These are phyloP conservation scores for Simalia tracyae DNA, from an alignment of 2,797 vertebrate genomes.

Conservation along the genomic window DNA sequence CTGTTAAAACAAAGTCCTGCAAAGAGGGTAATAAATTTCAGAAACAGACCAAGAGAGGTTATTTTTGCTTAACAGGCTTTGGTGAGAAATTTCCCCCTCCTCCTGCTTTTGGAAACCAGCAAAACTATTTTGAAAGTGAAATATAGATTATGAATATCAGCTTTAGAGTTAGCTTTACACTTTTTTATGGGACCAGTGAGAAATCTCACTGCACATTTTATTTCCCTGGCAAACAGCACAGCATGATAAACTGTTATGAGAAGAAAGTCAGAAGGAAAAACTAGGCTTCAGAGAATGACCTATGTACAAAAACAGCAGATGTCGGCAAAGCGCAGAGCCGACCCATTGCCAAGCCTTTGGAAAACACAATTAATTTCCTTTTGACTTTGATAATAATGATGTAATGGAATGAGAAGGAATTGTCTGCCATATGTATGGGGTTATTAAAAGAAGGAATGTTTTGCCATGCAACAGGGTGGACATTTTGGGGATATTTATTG, in stretches of 20 bases:
- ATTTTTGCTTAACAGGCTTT: constrained; percentile 73
- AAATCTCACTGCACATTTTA: constrained; percentile 57
- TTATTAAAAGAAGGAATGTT: constrained; percentile 75
- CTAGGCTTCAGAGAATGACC: constrained; percentile 75
- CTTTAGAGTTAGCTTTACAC: constrained; percentile 66
- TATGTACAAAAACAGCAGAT: constrained; percentile 81
- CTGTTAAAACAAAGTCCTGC: constrained; percentile 79
- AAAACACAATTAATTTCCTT: constrained; percentile 85
- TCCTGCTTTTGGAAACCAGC: constrained; percentile 52
- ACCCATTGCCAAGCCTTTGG: constrained; percentile 77
- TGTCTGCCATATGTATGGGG: constrained; percentile 73
- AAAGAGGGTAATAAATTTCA: constrained; percentile 74
- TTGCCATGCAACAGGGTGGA: constrained; percentile 68
- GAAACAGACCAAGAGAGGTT: constrained; percentile 71
- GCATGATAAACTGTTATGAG: constrained; percentile 73
- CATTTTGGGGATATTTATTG: constrained; percentile 45
- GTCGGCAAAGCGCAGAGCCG: constrained; percentile 77
- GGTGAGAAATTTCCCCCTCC: constrained; percentile 41
- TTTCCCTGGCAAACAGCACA: constrained; percentile 68
- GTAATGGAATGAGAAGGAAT: constrained; percentile 79
- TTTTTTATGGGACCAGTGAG: constrained; percentile 67
- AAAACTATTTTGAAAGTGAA: constrained; percentile 71
- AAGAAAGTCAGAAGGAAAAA: constrained; percentile 74
- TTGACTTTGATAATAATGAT: constrained; percentile 82
- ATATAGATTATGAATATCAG: constrained; percentile 66